Evolutionary conservation across 2,888 invertebrate genomes (phyloP).

Genomic region (Neuroscelio doddi): DNA sequence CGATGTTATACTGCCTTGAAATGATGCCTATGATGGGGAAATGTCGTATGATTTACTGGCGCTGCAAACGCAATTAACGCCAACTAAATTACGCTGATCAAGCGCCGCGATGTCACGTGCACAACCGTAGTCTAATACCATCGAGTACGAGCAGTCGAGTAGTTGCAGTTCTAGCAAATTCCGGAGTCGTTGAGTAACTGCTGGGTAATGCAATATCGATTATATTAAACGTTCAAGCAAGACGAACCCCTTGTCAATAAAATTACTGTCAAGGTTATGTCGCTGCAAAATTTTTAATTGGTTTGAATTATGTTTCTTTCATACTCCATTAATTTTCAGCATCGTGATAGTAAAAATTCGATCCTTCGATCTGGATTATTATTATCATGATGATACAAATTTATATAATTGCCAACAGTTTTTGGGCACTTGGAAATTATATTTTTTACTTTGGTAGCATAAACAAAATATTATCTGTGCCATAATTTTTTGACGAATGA

Average conservation of each 20-base stretch:
- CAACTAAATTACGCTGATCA: slow-evolving; percentile 25
- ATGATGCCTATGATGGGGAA: slow-evolving; percentile 8
- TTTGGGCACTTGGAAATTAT: too few species aligned
- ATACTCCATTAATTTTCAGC: too few species aligned
- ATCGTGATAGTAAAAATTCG: too few species aligned
- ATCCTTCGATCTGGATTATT: too few species aligned
- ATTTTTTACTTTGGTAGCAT: too few species aligned
- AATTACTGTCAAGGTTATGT: slow-evolving; percentile 19
- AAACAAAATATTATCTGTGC: too few species aligned
- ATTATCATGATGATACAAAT: too few species aligned
- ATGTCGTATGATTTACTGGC: slow-evolving; percentile 19
- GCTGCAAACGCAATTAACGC: slow-evolving; percentile 27
- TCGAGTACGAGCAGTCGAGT: slow-evolving; percentile 13
- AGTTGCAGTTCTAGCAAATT: slow-evolving; percentile 28
- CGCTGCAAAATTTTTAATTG: too few species aligned
- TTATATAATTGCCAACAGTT: too few species aligned
- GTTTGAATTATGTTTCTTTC: too few species aligned
- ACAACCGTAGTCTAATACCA: slow-evolving; percentile 17
- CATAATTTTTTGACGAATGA: too few species aligned
- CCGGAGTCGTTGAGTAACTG: slow-evolving; percentile 37
- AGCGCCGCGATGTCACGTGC: slow-evolving; percentile 29
- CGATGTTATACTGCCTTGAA: neutral
- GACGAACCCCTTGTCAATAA: slow-evolving; percentile 26
- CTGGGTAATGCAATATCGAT: slow-evolving; percentile 38
- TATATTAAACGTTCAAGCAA: slow-evolving; percentile 24